Conservation (phyloP, 2,797 vertebrate species). For the Percopsis omiscomaycus region DNA sequence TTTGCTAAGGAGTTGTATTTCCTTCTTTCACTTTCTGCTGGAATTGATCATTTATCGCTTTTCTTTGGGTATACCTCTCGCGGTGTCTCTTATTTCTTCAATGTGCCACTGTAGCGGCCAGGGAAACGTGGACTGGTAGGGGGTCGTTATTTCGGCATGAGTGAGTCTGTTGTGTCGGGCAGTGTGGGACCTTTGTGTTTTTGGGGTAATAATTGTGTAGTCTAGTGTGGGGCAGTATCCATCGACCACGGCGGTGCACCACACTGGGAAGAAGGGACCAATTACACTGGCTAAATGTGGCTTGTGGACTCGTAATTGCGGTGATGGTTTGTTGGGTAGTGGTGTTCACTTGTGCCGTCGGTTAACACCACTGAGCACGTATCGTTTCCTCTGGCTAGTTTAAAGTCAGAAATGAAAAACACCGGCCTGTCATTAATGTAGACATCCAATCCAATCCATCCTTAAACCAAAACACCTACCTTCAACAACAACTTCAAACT, state of each 20-base stretch:
- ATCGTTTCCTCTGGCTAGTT: constrained; percentile 8
- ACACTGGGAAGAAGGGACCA: constrained; percentile 64
- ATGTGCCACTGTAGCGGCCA: constrained; percentile 68
- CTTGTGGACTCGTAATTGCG: constrained; percentile 60
- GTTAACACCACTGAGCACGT: background rate
- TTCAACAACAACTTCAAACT: constrained; percentile 34
- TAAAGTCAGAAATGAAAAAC: constrained; percentile 28
- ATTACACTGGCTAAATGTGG: constrained; percentile 68
- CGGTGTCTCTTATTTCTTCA: constrained; percentile 26
- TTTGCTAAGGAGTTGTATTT: constrained; percentile 4
- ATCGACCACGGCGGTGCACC: constrained; percentile 74
- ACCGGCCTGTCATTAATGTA: constrained; percentile 32
- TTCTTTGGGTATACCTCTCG: constrained; percentile 10
- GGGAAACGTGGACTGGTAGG: constrained; percentile 72
- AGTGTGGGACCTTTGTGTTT: constrained; percentile 64
- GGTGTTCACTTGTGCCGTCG: constrained; percentile 49
- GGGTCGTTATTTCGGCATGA: constrained; percentile 78
- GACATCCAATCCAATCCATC: constrained; percentile 20
- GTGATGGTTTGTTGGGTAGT: constrained; percentile 52
- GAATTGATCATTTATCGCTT: constrained; percentile 30
- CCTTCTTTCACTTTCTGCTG: constrained; percentile 24
- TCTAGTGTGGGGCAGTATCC: constrained; percentile 63
- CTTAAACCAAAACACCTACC: constrained; percentile 22
- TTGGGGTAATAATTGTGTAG: constrained; percentile 64
- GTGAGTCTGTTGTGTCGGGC: constrained; percentile 68